Evolutionary conservation across 2,888 invertebrate species (phyloP).

Genomic region (Aradus depressus): DNA sequence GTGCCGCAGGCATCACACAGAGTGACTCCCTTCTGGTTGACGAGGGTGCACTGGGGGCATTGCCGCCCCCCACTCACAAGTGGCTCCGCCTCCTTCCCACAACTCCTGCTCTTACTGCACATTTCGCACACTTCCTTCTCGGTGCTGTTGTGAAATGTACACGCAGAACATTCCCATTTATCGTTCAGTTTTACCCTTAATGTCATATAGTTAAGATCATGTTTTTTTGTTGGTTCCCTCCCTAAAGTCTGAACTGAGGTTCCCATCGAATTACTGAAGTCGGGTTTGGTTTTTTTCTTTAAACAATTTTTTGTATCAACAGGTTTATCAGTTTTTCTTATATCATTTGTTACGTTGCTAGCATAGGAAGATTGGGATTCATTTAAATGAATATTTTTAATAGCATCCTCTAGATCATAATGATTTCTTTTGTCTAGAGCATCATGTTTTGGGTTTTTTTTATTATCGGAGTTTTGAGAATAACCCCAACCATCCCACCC

Average conservation of each 20-base stretch:
- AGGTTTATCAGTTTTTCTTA: not conserved
- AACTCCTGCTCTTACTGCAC: slow-evolving; percentile 53
- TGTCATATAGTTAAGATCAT: slow-evolving; percentile 16
- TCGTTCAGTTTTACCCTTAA: slow-evolving; percentile 14
- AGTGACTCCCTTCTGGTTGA: slow-evolving; percentile 54
- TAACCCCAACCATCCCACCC: slow-evolving; percentile 61
- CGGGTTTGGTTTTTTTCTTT: slow-evolving; percentile 9
- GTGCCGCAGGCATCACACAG: slow-evolving; percentile 57
- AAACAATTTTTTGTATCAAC: not conserved
- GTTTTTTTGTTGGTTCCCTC: slow-evolving; percentile 8
- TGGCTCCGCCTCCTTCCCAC: slow-evolving; percentile 49
- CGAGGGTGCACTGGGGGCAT: slow-evolving; percentile 63
- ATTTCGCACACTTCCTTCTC: slow-evolving; percentile 55
- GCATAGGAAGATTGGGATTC: slow-evolving; percentile 33
- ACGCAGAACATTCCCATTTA: slow-evolving; percentile 58
- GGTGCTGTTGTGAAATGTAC: slow-evolving; percentile 54
- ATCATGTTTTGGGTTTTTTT: slow-evolving; percentile 36
- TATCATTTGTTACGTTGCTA: not conserved
- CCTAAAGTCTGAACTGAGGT: slow-evolving; percentile 10
- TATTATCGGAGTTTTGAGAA: slow-evolving; percentile 58
- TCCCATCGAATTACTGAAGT: not conserved
- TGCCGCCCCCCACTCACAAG: slow-evolving; percentile 61
- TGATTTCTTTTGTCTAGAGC: slow-evolving; percentile 42
- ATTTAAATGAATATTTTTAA: slow-evolving; percentile 44
- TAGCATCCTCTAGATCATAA: slow-evolving; percentile 45